These are phyloP conservation scores for Vidua chalybeata DNA, from an alignment of 2,113 vertebrate genomes.

Conservation along the genomic window DNA sequence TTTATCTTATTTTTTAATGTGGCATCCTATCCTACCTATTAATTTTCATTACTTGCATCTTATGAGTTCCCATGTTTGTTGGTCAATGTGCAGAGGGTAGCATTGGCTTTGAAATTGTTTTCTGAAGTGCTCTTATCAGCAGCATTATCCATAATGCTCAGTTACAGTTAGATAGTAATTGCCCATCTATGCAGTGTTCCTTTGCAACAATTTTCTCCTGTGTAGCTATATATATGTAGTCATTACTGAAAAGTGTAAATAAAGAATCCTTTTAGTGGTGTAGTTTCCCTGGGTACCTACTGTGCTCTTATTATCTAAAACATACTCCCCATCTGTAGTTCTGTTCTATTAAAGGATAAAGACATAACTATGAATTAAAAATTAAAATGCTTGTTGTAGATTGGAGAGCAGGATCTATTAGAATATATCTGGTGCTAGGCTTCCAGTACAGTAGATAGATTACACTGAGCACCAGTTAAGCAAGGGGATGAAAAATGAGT, in stretches of 20 bases:
- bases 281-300: constrained; percentile 70
- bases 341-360: constrained; percentile 70
- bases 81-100: not conserved
- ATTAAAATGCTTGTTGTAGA: constrained; percentile 72
- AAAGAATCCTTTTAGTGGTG: constrained; percentile 66
- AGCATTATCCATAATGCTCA: not conserved
- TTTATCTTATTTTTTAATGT: not conserved
- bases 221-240: constrained; percentile 57
- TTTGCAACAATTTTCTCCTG: constrained; percentile 52
- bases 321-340: constrained; percentile 70
- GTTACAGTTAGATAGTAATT: constrained; percentile 30
- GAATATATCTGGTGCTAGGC: constrained; percentile 45
- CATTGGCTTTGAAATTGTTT: not conserved
- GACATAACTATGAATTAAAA: constrained; percentile 76
- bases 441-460: constrained; percentile 72
- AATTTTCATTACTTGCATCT: not conserved
- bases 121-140: not conserved
- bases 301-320: constrained; percentile 70
- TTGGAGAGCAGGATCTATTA: constrained; percentile 66
- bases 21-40: not conserved
- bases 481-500: constrained; percentile 77
- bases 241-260: constrained; percentile 75
- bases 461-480: constrained; percentile 68
- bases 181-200: constrained; percentile 29
- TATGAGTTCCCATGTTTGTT: not conserved